Conservation (phyloP, 2,888 invertebrate genomes). For the Sinodicranocentrus sp. region DNA sequence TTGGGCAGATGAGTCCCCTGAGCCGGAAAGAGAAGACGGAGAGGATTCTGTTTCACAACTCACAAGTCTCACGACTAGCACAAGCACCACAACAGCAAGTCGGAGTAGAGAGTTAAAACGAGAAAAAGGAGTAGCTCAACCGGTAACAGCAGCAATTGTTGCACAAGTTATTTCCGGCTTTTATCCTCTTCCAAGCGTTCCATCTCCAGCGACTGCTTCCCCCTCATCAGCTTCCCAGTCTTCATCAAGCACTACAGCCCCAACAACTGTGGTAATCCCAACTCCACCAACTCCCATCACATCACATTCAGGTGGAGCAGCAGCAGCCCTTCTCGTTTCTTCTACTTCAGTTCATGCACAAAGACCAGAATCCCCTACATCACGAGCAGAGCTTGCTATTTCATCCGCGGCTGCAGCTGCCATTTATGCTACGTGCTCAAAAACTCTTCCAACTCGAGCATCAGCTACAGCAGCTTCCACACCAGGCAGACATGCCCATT, state of each 20-base stretch:
- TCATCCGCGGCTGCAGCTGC: constrained; percentile 45
- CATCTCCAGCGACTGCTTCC: constrained; percentile 57
- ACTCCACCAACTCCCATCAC: constrained; percentile 54
- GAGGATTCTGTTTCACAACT: constrained; percentile 57
- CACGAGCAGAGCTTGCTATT: constrained; percentile 28
- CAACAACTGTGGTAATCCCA: constrained; percentile 60
- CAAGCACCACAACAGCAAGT: constrained; percentile 52
- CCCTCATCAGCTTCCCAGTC: constrained; percentile 64
- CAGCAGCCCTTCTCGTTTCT: constrained; percentile 37
- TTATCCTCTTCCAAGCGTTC: constrained; percentile 54
- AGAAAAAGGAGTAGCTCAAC: constrained; percentile 37
- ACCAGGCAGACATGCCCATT: constrained; percentile 44
- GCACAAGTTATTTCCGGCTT: constrained; percentile 65
- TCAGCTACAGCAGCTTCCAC: constrained; percentile 33
- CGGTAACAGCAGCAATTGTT: constrained; percentile 57
- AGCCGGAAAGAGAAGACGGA: constrained; percentile 67
- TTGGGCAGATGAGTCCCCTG: constrained; percentile 66
- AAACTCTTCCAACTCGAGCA: constrained; percentile 51
- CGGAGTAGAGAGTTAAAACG: constrained; percentile 39
- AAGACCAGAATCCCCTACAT: neutral
- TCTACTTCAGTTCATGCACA: constrained; percentile 29
- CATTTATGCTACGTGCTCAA: constrained; percentile 60
- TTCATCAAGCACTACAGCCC: constrained; percentile 50
- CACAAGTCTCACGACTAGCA: constrained; percentile 49
- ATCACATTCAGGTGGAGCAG: constrained; percentile 41